Evolutionary conservation across 2,888 invertebrate genomes (phyloP).

Genomic region (Eupithecia exiguata): DNA sequence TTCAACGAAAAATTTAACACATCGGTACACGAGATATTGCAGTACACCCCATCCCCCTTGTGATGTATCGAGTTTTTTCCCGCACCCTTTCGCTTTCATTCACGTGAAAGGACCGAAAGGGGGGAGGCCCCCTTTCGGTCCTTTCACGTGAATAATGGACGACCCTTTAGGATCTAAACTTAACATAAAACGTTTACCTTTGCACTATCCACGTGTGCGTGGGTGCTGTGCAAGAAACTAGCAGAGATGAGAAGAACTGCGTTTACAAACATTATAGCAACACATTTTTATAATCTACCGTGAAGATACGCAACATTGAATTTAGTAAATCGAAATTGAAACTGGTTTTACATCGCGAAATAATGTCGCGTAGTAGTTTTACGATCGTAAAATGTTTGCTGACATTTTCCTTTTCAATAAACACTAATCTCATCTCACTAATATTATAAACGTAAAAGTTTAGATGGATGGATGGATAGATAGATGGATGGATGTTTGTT

Average conservation of each 20-base stretch:
- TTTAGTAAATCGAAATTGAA: not conserved
- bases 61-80: too few relatives aligned
- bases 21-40: too few relatives aligned
- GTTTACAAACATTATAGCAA: slow-evolving; percentile 33
- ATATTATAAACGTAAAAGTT: too few relatives aligned
- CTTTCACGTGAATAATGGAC: too few relatives aligned
- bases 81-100: too few relatives aligned
- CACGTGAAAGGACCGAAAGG: too few relatives aligned
- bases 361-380: not conserved
- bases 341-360: not conserved
- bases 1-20: too few relatives aligned
- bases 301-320: not conserved
- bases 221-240: slow-evolving; percentile 36
- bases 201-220: slow-evolving; percentile 68
- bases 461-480: too few relatives aligned
- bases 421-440: too few relatives aligned
- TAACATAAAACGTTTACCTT: slow-evolving; percentile 54
- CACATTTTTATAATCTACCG: not conserved
- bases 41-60: too few relatives aligned
- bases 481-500: too few relatives aligned
- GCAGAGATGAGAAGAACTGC: slow-evolving; percentile 29
- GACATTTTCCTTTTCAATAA: not conserved
- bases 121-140: too few relatives aligned
- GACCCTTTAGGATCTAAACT: not conserved
- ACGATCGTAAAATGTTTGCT: not conserved